Percentiles rank a stretch among this genome's conserved stretches.
phyloP scores from a whole-genome alignment of 2,888 invertebrate species.

The Cataglyphis altisquamis region DNA sequence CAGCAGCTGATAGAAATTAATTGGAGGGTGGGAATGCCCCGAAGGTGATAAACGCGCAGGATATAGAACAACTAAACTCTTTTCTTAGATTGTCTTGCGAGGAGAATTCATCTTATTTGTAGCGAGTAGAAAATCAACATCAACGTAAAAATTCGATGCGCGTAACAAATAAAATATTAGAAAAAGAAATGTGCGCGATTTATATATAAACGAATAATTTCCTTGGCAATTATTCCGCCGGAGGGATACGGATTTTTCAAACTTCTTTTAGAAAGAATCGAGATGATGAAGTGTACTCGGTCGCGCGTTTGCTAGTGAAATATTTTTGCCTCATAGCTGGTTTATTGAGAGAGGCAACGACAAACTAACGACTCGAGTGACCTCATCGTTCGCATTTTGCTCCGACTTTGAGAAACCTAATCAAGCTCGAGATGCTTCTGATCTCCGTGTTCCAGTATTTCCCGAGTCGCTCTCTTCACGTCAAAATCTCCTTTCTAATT shows the following conservation, averaged over 20 bases:
- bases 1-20: slow-evolving; percentile 52
- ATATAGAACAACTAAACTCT: not conserved
- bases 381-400: slow-evolving; percentile 39
- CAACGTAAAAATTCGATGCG: not conserved
- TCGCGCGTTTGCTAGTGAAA: slow-evolving; percentile 7
- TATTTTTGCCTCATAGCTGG: slow-evolving; percentile 18
- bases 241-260: not conserved
- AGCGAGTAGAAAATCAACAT: not conserved
- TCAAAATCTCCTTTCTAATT: slow-evolving; percentile 51
- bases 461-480: slow-evolving; percentile 5
- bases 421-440: slow-evolving; percentile 41
- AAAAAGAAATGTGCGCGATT: not conserved
- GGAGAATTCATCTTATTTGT: not conserved
- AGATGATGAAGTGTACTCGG: slow-evolving; percentile 39
- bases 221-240: not conserved
- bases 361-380: slow-evolving; percentile 40
- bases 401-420: slow-evolving; percentile 46
- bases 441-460: slow-evolving; percentile 32
- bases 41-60: not conserved
- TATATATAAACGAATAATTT: not conserved
- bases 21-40: slow-evolving; percentile 10
- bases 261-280: slow-evolving; percentile 30
- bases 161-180: not conserved
- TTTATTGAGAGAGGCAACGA: slow-evolving; percentile 37
- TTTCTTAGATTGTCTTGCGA: not conserved